These are phyloP conservation scores for Lates calcarifer DNA, from an alignment of 2,113 vertebrate species.

Conservation along the genomic window DNA sequence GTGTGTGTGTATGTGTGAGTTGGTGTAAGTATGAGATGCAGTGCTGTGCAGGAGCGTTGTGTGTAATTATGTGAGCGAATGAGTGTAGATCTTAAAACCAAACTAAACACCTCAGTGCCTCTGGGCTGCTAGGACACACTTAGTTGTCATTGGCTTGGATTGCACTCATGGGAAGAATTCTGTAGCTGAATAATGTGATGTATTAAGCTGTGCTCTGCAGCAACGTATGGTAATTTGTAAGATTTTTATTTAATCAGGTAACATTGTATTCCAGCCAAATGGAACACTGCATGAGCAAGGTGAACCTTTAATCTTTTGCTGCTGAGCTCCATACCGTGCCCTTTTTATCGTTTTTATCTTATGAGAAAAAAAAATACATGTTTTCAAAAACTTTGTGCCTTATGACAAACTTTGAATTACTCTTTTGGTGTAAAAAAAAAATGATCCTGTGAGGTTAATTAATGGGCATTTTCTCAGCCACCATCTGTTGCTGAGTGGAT, in stretches of 20 bases:
- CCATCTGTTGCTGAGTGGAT: constrained; percentile 45
- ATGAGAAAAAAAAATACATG: neutral
- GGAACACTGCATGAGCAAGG: constrained; percentile 57
- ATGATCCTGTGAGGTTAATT: constrained; percentile 55
- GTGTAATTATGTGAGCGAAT: constrained; percentile 66
- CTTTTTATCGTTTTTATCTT: constrained; percentile 40
- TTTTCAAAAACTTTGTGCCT: constrained; percentile 11
- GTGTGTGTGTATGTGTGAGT: constrained; percentile 28
- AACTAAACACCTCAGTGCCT: constrained; percentile 73
- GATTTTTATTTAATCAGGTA: constrained; percentile 78
- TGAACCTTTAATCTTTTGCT: constrained; percentile 56
- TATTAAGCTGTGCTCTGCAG: constrained; percentile 73
- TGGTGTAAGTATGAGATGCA: constrained; percentile 18
- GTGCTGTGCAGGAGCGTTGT: constrained; percentile 19
- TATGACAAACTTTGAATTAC: constrained; percentile 39
- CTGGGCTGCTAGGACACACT: constrained; percentile 68
- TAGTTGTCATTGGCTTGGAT: constrained; percentile 75
- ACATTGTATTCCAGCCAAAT: constrained; percentile 63
- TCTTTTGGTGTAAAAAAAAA: constrained; percentile 47
- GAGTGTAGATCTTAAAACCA: constrained; percentile 57
- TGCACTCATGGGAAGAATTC: constrained; percentile 72
- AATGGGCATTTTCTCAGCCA: constrained; percentile 33
- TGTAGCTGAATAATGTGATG: constrained; percentile 72
- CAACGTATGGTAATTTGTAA: constrained; percentile 75
- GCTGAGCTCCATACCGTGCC: constrained; percentile 19